Conservation (phyloP, 2,888 invertebrate genomes). For the Drosophila parthenogenetica region DNA sequence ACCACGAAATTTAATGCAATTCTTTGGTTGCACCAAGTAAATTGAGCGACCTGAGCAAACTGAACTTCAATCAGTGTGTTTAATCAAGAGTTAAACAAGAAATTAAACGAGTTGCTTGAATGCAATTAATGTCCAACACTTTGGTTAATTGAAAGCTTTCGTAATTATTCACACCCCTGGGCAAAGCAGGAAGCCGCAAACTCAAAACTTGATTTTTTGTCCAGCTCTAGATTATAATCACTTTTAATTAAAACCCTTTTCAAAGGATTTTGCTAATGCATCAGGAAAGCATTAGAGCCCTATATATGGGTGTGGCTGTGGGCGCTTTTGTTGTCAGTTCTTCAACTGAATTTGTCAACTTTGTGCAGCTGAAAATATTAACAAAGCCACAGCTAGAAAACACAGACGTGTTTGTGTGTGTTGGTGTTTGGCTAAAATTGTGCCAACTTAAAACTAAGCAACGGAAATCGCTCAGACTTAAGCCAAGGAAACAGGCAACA, state of each 20-base stretch:
- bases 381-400: conserved; percentile 26
- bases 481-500: conserved; percentile 18
- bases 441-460: conserved; percentile 40
- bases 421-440: conserved; percentile 8
- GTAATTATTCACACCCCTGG: conserved; percentile 27
- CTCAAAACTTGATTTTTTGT: conserved; percentile 1
- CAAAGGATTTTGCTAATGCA: conserved; percentile 40
- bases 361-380: conserved; percentile 20
- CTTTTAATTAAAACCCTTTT: conserved; percentile 47
- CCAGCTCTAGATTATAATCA: neutral
- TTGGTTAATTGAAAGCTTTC: conserved; percentile 31
- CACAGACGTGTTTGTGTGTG: conserved; percentile 10
- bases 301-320: no score
- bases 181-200: neutral
- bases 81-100: conserved; percentile 36
- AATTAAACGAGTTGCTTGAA: conserved; percentile 36
- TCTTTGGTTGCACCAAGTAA: conserved; percentile 48
- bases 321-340: conserved; percentile 38
- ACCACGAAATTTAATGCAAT: conserved; percentile 65
- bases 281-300: neutral
- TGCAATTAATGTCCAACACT: conserved; percentile 28
- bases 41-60: conserved; percentile 30
- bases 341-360: conserved; percentile 56
- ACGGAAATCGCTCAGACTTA: conserved; percentile 52
- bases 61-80: conserved; percentile 46